phyloP scores from a whole-genome alignment of 1,140 invertebrate species.

The Phymorhynchus buccinoides region DNA sequence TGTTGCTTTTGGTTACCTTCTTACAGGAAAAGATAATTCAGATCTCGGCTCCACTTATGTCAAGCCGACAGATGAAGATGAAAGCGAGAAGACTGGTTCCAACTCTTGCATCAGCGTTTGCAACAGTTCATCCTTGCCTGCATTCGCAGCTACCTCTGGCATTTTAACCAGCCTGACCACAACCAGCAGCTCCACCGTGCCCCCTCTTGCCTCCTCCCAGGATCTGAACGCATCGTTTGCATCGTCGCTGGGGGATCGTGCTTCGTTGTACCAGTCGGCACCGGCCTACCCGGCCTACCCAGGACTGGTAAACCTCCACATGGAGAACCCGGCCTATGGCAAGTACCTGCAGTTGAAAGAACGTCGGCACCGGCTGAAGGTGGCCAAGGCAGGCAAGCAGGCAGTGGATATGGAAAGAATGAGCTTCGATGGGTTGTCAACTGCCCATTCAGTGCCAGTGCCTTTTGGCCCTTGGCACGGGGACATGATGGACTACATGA shows the following conservation, averaged over 20 bases:
- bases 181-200: not conserved
- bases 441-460: conserved; percentile 33
- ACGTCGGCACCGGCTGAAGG: conserved; percentile 56
- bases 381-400: conserved; percentile 44
- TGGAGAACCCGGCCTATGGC: conserved; percentile 55
- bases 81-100: conserved; percentile 2
- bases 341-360: conserved; percentile 63
- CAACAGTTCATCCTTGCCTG: not conserved
- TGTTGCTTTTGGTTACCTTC: no score
- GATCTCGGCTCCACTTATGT: no score
- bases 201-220: conserved; percentile 1
- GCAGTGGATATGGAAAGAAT: conserved; percentile 38
- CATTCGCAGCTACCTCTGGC: not conserved
- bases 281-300: conserved; percentile 44
- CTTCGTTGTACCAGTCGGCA: conserved; percentile 28
- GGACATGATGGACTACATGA: conserved; percentile 45
- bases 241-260: not conserved
- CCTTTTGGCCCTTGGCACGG: conserved; percentile 37
- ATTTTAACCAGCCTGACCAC: not conserved
- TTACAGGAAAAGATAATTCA: no score
- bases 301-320: conserved; percentile 42
- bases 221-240: conserved; percentile 32
- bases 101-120: not conserved
- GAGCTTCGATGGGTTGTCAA: not conserved
- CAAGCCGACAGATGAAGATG: not conserved